Evolutionary conservation across 2,113 vertebrate genomes (phyloP), one percentile per base, ranked within the genome.

Genomic region (Glaucidium brasilianum): DNA sequence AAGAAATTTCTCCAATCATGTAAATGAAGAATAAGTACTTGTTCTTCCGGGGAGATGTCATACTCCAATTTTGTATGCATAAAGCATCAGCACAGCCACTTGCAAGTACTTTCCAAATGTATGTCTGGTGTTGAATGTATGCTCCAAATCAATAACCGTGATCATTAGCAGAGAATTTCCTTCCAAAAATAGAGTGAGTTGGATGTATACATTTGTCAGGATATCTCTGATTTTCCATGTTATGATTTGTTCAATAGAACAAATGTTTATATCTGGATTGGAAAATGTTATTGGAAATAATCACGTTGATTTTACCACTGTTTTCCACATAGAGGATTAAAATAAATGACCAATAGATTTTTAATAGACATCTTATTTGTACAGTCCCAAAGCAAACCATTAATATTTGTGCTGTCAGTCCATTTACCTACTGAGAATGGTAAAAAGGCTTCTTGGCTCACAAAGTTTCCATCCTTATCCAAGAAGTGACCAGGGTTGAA

Each of bases 401-500:
- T 59, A 14, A 29, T 45, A 3, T 34, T 59, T 32, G 12, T 67
- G 41, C 21, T 26, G 43, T 55, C 47, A 30, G n/a, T 29, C 21
- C 20, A 8, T 20, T 89, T 92, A 98, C 98, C 97, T 91, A 96
- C 41, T 6, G 98, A 98, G 94, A 98, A 98, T 7, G 97, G 97
- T 45, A 98, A 80, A 83, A 98, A 98, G 17, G 98, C 98, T 63
- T 98, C 97, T 41, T 47, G 96, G 79, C 90, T 83, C 79, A 85
- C 62, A 3, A 98, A 98, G 50, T 97, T 97, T 88, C 97, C 98
- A 32, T 97, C 94, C 58, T 97, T 90, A 74, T 98, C 97, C 78
- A 98, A 92, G 85, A 98, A 98, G n/a, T 98, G 97, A 50, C 89
- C 47, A 3, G 97, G 95, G 66, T 97, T 98, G 96, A 98, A 98